A percentile compares a stretch with the other conserved stretches of the same genome.
phyloP scores from a whole-genome alignment of 2,888 invertebrate genomes.

The Diloba caeruleocephala region DNA sequence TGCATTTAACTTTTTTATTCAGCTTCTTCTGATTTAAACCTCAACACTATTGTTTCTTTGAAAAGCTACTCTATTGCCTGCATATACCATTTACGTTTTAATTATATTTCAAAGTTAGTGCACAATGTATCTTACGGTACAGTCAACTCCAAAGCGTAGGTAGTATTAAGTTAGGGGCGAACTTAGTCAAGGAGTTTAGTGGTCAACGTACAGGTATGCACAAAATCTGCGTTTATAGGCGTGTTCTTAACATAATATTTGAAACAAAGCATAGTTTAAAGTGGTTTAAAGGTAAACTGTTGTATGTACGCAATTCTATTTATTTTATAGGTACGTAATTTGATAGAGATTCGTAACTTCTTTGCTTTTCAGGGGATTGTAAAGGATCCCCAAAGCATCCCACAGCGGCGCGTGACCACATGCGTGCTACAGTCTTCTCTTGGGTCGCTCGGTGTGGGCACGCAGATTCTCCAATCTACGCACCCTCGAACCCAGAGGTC shows the following conservation, averaged over 20 bases:
- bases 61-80: conserved; percentile 17
- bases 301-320: not conserved
- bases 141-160: conserved; percentile 31
- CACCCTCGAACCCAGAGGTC: no score
- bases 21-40: no score
- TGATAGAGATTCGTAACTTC: no score
- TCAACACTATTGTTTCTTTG: no score
- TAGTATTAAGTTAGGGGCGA: conserved; percentile 52
- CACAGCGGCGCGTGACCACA: no score
- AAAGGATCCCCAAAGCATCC: no score
- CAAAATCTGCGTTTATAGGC: conserved; percentile 52
- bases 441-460: no score
- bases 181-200: conserved; percentile 44
- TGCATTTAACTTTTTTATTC: no score
- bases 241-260: conserved; percentile 36
- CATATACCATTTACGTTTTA: conserved; percentile 19
- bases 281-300: not conserved
- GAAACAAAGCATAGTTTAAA: conserved; percentile 26
- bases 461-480: no score
- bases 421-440: no score
- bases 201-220: conserved; percentile 35
- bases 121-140: conserved; percentile 31
- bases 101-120: conserved; percentile 23
- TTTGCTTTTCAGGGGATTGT: no score
- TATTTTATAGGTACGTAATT: no score